These are phyloP conservation scores for Capricornis sumatraensis DNA, from an alignment of 2,113 vertebrate species.

Conservation along the genomic window DNA sequence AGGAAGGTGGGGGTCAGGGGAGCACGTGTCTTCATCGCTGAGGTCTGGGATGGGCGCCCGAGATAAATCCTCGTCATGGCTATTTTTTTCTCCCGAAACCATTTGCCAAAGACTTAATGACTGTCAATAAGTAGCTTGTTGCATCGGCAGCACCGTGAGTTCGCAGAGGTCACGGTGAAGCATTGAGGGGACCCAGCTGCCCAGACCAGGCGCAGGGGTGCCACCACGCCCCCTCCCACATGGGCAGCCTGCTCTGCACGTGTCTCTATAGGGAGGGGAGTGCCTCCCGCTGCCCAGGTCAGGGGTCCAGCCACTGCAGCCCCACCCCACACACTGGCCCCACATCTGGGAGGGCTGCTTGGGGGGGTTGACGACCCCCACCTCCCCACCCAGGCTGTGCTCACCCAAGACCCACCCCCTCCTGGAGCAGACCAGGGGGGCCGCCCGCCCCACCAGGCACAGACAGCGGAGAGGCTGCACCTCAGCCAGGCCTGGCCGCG, in stretches of 20 bases:
- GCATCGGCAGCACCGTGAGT: neutral
- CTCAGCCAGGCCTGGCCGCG: neutral
- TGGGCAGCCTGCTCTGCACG: accelerated
- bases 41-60: neutral
- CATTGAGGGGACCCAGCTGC: neutral
- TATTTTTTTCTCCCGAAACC: slow-evolving; percentile 26
- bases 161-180: neutral
- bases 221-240: accelerated
- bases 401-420: neutral
- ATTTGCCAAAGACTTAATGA: slow-evolving; percentile 58
- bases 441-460: accelerated
- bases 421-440: neutral
- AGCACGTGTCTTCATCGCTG: neutral
- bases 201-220: neutral
- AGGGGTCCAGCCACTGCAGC: neutral
- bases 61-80: neutral
- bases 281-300: neutral
- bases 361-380: accelerated
- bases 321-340: neutral
- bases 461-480: neutral
- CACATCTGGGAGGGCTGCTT: neutral
- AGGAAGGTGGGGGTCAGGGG: neutral
- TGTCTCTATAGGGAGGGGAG: neutral
- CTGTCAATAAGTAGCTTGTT: slow-evolving; percentile 56
- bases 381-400: neutral